phyloP scores from a whole-genome alignment of 2,797 vertebrate genomes.

The Poecile montanus region DNA sequence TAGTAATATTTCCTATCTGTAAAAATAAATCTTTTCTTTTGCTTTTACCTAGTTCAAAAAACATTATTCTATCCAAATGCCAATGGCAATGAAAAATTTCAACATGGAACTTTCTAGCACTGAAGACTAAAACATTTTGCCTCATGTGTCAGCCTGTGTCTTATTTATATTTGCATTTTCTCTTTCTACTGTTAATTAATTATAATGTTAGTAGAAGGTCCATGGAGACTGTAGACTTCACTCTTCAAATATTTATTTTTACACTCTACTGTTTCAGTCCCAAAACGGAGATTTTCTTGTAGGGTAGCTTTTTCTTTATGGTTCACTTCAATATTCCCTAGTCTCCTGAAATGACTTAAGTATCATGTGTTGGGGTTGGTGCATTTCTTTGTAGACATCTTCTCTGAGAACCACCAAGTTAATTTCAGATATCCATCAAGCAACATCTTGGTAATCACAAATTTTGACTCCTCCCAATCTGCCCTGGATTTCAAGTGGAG shows the following conservation, averaged over 20 bases:
- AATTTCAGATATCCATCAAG: neutral
- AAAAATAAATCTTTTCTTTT: conserved; percentile 45
- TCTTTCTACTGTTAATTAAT: conserved; percentile 22
- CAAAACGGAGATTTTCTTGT: neutral
- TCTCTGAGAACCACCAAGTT: neutral
- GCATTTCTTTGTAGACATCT: neutral
- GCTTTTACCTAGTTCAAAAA: conserved; percentile 41
- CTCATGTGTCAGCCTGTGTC: neutral
- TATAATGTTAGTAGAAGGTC: neutral
- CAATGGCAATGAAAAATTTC: conserved; percentile 6
- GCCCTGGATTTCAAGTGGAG: neutral
- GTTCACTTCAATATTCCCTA: neutral
- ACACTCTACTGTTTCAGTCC: neutral
- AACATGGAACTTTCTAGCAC: conserved; percentile 4
- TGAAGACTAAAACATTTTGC: conserved; percentile 8
- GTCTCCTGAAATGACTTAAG: neutral
- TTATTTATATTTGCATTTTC: neutral
- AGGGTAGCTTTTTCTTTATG: neutral
- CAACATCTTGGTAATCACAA: neutral
- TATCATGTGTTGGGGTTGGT: neutral
- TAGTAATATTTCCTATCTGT: conserved; percentile 58
- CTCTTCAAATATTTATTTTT: neutral
- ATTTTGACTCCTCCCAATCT: neutral
- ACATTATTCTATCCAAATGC: conserved; percentile 27
- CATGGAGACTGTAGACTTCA: neutral